Evolutionary conservation across 2,797 vertebrate species (phyloP).

Genomic region (Arrhamphus sclerolepis): DNA sequence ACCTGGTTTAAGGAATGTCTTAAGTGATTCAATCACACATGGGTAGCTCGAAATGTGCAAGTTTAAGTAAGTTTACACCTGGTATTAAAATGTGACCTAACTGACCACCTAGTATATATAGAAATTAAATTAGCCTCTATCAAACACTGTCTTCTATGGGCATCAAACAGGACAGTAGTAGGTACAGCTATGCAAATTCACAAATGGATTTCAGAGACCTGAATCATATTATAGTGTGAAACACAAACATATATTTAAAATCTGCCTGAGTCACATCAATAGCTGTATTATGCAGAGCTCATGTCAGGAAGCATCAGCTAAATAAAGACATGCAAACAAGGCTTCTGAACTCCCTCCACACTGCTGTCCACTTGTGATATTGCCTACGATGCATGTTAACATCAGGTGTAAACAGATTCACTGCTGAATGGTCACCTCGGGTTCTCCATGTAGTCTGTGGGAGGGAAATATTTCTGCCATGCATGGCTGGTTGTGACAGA

Average conservation of each 20-base stretch:
- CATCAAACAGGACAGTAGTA: background rate
- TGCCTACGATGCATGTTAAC: background rate
- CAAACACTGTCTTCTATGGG: background rate
- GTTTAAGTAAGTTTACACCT: no score
- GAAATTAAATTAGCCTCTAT: background rate
- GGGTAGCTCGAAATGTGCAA: no score
- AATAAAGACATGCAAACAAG: background rate
- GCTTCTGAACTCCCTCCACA: background rate
- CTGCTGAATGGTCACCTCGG: background rate
- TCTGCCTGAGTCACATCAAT: background rate
- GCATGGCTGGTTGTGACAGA: conserved; percentile 1
- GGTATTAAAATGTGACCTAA: no score
- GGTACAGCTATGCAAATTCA: background rate
- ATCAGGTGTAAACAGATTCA: conserved; percentile 4
- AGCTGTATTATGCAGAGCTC: background rate
- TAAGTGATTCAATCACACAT: background rate
- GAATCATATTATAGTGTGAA: background rate
- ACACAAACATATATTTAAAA: background rate
- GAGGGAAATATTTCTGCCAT: conserved; percentile 15
- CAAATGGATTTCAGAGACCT: background rate
- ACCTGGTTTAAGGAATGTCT: background rate
- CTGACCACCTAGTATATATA: background rate
- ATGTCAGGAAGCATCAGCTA: no score
- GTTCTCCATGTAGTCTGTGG: background rate
- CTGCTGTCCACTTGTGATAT: background rate